These are phyloP conservation scores for Coelopa pilipes DNA, from an alignment of 2,888 invertebrate genomes.

Conservation along the genomic window DNA sequence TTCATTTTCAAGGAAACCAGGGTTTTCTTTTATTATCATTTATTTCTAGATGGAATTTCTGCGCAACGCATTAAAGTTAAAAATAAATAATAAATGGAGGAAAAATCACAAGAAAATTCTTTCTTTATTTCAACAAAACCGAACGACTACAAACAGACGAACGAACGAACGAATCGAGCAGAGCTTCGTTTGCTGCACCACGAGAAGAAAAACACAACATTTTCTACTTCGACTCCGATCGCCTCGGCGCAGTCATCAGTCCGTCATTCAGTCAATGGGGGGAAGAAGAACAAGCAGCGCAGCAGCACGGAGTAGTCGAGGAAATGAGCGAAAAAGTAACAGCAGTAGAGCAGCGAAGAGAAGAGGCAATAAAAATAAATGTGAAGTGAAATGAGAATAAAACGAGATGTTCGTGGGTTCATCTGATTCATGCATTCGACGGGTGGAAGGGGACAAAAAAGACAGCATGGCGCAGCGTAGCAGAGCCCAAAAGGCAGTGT, in stretches of 20 bases:
- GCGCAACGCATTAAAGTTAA: neutral
- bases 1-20: neutral
- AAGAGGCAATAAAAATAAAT: neutral
- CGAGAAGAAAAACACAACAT: slow-evolving; percentile 18
- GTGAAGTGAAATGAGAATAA: neutral
- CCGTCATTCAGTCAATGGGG: slow-evolving; percentile 1
- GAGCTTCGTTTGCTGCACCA: slow-evolving; percentile 22
- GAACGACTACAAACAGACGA: neutral
- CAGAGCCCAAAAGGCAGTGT: neutral
- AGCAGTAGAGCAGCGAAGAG: neutral
- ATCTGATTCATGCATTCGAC: slow-evolving; percentile 5
- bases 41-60: neutral
- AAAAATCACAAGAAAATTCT: neutral
- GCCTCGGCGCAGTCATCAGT: neutral
- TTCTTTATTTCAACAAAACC: neutral
- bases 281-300: neutral
- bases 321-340: slow-evolving; percentile 20
- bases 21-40: neutral
- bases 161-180: slow-evolving; percentile 12
- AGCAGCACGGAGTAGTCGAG: neutral
- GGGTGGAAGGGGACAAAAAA: neutral
- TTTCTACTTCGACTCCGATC: slow-evolving; percentile 4
- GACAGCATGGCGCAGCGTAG: neutral
- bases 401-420: neutral
- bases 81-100: slow-evolving; percentile 6